phyloP scores from a whole-genome alignment of 1,140 invertebrate genomes.

The Drosophila subpulchrella region DNA sequence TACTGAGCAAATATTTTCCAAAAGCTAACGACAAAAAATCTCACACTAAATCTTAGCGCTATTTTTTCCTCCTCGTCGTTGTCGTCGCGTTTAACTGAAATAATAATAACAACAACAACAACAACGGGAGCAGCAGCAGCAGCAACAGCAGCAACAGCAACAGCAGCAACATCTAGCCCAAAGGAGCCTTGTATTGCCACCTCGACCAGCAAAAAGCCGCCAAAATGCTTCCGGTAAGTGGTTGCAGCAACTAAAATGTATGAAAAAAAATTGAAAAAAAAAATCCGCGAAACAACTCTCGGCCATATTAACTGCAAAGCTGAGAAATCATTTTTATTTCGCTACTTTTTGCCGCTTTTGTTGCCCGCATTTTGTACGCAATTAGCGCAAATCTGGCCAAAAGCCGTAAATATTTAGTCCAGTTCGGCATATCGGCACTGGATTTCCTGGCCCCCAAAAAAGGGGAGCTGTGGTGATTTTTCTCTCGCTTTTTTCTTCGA shows the following conservation, averaged over 20 bases:
- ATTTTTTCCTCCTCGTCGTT: constrained; percentile 43
- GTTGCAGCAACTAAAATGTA: constrained; percentile 17
- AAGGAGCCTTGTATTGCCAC: constrained; percentile 50
- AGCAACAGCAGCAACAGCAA: constrained; percentile 6
- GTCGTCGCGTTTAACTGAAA: constrained; percentile 48
- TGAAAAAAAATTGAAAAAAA: background rate
- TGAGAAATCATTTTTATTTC: constrained; percentile 48
- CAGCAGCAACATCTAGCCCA: constrained; percentile 22
- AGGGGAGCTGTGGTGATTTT: background rate
- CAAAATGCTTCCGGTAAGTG: constrained; percentile 79
- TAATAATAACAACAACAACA: constrained; percentile 30
- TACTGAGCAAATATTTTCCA: constrained; percentile 51
- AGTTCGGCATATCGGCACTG: constrained; percentile 10
- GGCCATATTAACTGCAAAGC: constrained; percentile 24
- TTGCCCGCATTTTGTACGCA: constrained; percentile 44
- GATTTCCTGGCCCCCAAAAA: constrained; percentile 26
- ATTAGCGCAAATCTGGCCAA: constrained; percentile 53
- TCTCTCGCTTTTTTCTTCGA: background rate
- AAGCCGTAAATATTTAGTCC: constrained; percentile 33
- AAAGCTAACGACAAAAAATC: constrained; percentile 47
- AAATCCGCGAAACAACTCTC: constrained; percentile 20
- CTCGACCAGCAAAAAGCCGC: constrained; percentile 64
- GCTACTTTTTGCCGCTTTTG: constrained; percentile 19
- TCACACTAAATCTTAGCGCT: constrained; percentile 45
- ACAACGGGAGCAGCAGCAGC: constrained; percentile 5